Evolutionary conservation across 2,797 vertebrate genomes (phyloP).

Genomic region (Myiotriccus ornatus): DNA sequence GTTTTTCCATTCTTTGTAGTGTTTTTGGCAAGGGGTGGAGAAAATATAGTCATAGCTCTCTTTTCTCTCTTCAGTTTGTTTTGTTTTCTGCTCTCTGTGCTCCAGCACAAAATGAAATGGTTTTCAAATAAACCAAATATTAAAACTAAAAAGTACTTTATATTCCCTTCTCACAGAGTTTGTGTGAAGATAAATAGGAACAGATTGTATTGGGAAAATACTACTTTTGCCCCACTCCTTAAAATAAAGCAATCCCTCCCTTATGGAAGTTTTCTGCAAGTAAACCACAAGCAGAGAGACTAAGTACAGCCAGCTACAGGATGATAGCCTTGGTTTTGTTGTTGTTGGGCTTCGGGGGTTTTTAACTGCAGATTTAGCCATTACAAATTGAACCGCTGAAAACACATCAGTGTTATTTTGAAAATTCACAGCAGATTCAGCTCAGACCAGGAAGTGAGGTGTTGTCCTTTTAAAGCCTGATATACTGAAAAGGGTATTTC

Average conservation of each 20-base stretch:
- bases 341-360: constrained; percentile 28
- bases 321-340: constrained; percentile 36
- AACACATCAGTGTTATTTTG: constrained; percentile 46
- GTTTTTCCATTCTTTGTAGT: constrained; percentile 33
- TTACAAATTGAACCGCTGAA: neutral
- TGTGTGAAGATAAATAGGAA: neutral
- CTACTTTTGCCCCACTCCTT: neutral
- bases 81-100: constrained; percentile 5
- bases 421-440: constrained; percentile 38
- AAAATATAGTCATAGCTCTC: neutral
- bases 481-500: constrained; percentile 73
- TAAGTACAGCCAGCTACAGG: constrained; percentile 3
- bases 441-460: constrained; percentile 70
- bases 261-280: constrained; percentile 18
- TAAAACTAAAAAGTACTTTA: neutral
- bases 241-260: neutral
- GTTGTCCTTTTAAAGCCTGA: constrained; percentile 65
- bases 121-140: neutral
- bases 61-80: neutral
- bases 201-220: neutral
- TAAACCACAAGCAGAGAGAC: constrained; percentile 24
- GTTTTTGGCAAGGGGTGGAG: constrained; percentile 6
- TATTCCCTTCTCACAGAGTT: neutral
- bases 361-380: constrained; percentile 19
- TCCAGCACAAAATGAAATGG: neutral